Conservation (phyloP, 2,797 vertebrate genomes). For the Chaetophractus vellerosus region DNA sequence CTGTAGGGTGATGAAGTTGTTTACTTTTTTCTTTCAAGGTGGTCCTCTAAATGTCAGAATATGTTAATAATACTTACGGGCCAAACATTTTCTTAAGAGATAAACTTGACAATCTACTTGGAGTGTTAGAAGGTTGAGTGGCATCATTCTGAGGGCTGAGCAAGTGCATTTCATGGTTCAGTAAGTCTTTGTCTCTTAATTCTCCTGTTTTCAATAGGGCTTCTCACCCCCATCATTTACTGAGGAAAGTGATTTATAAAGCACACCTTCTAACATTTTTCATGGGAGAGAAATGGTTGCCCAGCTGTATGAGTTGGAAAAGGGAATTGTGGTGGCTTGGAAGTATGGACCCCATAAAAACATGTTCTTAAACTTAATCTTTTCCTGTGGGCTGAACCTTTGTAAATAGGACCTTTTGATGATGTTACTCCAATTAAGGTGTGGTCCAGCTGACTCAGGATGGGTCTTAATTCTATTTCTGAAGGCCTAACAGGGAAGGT, state of each 20-base stretch:
- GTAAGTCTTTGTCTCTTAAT: neutral
- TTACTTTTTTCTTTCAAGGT: neutral
- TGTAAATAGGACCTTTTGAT: too few relatives aligned
- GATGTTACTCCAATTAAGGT: too few relatives aligned
- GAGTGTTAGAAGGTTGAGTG: neutral
- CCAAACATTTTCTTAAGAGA: neutral
- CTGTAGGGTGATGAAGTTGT: neutral
- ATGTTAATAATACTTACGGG: neutral
- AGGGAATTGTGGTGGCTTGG: too few relatives aligned
- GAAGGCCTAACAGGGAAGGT: too few relatives aligned
- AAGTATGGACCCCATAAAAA: too few relatives aligned
- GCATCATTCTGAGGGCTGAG: neutral
- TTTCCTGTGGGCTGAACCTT: too few relatives aligned
- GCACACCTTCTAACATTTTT: neutral
- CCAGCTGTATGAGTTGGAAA: neutral
- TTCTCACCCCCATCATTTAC: neutral
- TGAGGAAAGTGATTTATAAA: neutral
- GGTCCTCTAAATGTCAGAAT: neutral
- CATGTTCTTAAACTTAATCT: too few relatives aligned
- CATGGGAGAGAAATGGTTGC: neutral
- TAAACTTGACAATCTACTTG: neutral
- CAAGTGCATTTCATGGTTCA: neutral
- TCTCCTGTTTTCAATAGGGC: neutral
- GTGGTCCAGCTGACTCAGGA: too few relatives aligned
- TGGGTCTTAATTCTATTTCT: too few relatives aligned